Evolutionary conservation across 2,888 invertebrate genomes (phyloP), one percentile per base, ranked within the genome.

Genomic region (Dryococelus australis): DNA sequence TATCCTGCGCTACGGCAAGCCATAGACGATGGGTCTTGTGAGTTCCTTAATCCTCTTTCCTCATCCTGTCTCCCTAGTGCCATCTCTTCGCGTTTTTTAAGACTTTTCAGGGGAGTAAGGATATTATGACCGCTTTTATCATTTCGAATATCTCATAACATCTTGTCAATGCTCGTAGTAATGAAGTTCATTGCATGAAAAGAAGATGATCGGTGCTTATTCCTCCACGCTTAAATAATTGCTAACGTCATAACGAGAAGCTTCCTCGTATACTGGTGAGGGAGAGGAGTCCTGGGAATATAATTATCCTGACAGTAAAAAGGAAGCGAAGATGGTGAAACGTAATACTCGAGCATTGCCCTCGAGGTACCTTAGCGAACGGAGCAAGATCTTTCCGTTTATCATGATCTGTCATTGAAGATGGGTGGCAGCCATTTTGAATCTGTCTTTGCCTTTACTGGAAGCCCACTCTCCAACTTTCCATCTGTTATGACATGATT

Each of bases 91-190:
- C 16, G 24, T 13, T 83, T 83, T 43, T 83, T 24, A 83, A 83
- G 28, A 35, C 83, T 83, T 83, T 83, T 13, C 43, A 24, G n/a
- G 83, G 24, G 83, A 28, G 35, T 28, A 83, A 28, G 83, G 28
- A 83, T 83, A 83, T 28, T 28, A 83, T 24, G 43, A 35, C 13
- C 83, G 43, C 83, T 83, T 43, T 83, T 83, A 83, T 35, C 27
- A 83, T 83, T 83, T 28, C 83, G 83, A 83, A 83, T 83, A 83
- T 83, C 83, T 83, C 83, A 28, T 83, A 83, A 83, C 83, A 83
- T 83, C 83, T 28, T 28, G 83, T 83, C 43, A 83, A 83, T 83
- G 8, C 20, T 35, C 43, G 43, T 13, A 28, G 83, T 83, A 83
- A 83, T 83, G 83, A 83, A 43, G 65, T 65, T 24, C 65, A 10